Base-by-base conservation (phyloP, 2,113 vertebrate genomes). In the Rhinoptilus africanus region DNA sequence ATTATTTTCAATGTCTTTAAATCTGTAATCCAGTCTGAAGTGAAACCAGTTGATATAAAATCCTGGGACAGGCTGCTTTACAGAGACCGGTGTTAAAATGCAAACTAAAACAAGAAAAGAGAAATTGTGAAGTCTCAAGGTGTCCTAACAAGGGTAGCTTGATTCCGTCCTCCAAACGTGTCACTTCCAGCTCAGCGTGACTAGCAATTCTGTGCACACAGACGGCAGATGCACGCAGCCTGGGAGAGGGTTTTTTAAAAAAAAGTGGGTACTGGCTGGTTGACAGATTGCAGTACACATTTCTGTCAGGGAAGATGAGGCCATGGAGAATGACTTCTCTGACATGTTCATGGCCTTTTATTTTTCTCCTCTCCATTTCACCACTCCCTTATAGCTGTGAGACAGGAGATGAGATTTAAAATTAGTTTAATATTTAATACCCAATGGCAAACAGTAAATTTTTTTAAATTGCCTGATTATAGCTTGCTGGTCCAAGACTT, bases 401-500 rank as follows among this genome's bases (percentile, higher is more conserved):
- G 64, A 30, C 45, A 85, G 35, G 32, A 37, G 69, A 93, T 90
- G 53, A 76, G 35, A 82, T 78, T 89, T 92, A n/a, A 59, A 95
- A 94, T 87, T 85, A 48, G 92, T 78, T 43, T 68, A 77, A 82
- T 53, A 66, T 69, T 88, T 76, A 91, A 75, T 30, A 75, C 21
- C 54, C 39, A 78, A 34, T 37, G 12, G 22, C 26, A 94, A 84
- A 47, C 9, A 73, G n/a, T 53, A 45, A 9, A 60, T 84, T 89
- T 79, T 50, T 72, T 76, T 22, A 35, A 85, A 83, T 85, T 93
- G 12, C 79, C 85, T 90, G 56, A 43, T 94, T 95, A 48, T 45
- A 96, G 77, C 74, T 97, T 86, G 94, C 80, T 63, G 91, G 89
- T 47, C 95, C 90, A 78, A 96, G 89, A 43, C 23, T 96, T 75